phyloP scores from a whole-genome alignment of 2,113 vertebrate genomes.

The Microtus oregoni region DNA sequence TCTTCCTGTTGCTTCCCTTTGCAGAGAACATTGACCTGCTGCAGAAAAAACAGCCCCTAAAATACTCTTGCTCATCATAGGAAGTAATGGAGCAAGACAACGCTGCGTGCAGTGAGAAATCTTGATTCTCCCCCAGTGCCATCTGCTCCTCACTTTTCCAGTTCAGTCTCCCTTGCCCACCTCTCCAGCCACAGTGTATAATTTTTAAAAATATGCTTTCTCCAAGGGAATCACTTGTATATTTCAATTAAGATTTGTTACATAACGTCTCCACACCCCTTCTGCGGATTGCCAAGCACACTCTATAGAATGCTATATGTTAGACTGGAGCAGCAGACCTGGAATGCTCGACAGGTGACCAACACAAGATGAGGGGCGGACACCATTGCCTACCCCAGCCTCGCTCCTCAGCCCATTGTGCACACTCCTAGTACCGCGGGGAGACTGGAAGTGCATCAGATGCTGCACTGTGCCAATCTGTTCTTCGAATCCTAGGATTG shows the following conservation, averaged over 20 bases:
- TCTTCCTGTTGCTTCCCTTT: conserved; percentile 76
- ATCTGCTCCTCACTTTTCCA: background rate
- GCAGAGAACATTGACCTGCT: conserved; percentile 73
- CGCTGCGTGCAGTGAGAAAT: conserved; percentile 26
- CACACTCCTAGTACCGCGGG: background rate
- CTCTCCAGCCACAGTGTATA: background rate
- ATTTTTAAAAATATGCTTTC: background rate
- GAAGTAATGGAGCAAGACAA: conserved; percentile 72
- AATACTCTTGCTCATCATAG: conserved; percentile 62
- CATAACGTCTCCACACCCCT: background rate
- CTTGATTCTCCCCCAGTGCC: background rate
- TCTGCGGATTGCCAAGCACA: background rate
- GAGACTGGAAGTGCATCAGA: background rate
- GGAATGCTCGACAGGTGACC: background rate
- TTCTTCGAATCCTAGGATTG: conserved; percentile 12
- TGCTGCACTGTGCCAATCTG: background rate
- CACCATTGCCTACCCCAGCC: background rate
- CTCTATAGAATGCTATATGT: background rate
- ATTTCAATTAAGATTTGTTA: conserved; percentile 28
- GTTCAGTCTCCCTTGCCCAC: background rate
- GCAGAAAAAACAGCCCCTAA: conserved; percentile 19
- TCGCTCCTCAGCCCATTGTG: background rate
- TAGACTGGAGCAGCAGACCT: background rate
- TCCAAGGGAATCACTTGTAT: conserved; percentile 9
- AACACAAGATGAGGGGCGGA: background rate